Evolutionary conservation across 35 echinoderm and acorn worm genomes (phyloP).

Genomic region (Holothuria glaberrima): DNA sequence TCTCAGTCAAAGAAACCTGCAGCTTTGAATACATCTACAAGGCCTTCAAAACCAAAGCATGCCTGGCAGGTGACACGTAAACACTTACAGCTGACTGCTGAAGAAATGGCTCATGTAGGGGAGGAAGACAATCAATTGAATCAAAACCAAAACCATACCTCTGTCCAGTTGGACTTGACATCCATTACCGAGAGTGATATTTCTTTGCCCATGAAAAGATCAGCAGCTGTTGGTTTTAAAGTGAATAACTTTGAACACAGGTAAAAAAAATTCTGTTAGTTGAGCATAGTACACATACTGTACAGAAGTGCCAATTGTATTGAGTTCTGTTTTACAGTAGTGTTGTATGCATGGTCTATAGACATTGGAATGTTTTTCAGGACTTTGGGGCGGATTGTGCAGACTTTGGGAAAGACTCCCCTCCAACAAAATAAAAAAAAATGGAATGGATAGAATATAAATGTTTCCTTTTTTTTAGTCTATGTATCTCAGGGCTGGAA

Average conservation of each 20-base stretch:
- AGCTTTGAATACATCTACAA: background rate
- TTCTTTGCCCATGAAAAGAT: background rate
- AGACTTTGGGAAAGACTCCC: too few species aligned
- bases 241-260: constrained; percentile 78
- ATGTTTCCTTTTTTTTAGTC: too few species aligned
- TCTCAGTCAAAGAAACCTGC: background rate
- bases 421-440: too few species aligned
- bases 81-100: constrained; percentile 80
- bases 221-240: background rate
- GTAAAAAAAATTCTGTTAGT: background rate
- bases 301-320: too few species aligned
- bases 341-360: too few species aligned
- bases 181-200: constrained; percentile 10
- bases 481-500: too few species aligned
- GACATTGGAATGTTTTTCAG: too few species aligned
- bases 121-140: constrained; percentile 16
- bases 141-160: constrained; percentile 44
- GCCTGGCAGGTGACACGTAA: constrained; percentile 98
- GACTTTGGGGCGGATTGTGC: too few species aligned
- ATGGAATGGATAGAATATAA: too few species aligned
- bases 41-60: constrained; percentile 77
- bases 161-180: background rate
- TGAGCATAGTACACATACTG: too few species aligned
- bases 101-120: constrained; percentile 72
- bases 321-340: too few species aligned